Conservation (phyloP, 2,797 vertebrate species). For the Melanotaenia pygmaea region DNA sequence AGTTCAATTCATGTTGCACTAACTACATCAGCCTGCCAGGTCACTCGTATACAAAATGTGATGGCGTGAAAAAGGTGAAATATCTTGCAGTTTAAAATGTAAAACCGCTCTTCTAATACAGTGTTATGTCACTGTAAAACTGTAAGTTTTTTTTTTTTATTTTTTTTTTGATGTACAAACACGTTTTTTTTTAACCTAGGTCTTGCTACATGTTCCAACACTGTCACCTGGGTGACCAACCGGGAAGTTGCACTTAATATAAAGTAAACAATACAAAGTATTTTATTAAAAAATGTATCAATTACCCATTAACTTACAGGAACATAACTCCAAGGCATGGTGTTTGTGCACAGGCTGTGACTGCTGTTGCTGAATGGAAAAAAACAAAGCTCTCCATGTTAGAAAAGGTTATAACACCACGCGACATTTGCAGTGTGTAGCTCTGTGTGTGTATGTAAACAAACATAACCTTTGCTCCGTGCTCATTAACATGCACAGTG, state of each 20-base stretch:
- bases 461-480: slow-evolving; percentile 40
- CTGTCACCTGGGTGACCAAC: background rate
- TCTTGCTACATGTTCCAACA: background rate
- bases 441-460: slow-evolving; percentile 22
- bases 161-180: no score
- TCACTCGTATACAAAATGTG: no score
- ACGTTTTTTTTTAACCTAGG: no score
- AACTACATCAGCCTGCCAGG: no score
- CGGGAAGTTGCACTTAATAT: background rate
- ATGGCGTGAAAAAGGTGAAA: no score
- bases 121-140: background rate
- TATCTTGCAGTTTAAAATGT: no score
- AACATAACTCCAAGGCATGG: slow-evolving; percentile 27
- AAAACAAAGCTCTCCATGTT: slow-evolving; percentile 43
- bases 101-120: background rate
- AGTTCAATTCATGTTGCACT: no score
- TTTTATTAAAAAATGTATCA: slow-evolving; percentile 28
- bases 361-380: slow-evolving; percentile 45
- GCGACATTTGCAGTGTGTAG: slow-evolving; percentile 36
- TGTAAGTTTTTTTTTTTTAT: background rate
- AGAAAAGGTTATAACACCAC: slow-evolving; percentile 55
- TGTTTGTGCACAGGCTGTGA: slow-evolving; percentile 30
- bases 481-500: background rate
- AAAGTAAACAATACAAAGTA: background rate
- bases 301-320: slow-evolving; percentile 30